A percentile compares a stretch with the other conserved stretches of the same genome.
Conservation (phyloP, 2,797 vertebrate genomes). For the Margarornis squamiger region DNA sequence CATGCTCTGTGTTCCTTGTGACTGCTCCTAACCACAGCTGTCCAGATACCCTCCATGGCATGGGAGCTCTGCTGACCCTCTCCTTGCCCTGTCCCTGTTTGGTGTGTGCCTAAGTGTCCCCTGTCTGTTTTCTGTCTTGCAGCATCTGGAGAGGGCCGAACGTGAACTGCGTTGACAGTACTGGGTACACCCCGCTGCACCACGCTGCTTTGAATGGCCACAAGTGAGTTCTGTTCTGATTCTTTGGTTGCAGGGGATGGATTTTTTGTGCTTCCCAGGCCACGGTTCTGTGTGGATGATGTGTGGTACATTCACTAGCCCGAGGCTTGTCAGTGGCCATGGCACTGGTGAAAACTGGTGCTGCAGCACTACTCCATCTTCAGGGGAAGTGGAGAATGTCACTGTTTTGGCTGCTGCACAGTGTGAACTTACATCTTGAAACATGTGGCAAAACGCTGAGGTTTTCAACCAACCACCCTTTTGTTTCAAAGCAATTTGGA, state of each 20-base stretch:
- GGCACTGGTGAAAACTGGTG: neutral
- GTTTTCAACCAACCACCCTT: neutral
- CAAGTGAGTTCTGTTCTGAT: conserved; percentile 78
- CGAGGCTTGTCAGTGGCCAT: neutral
- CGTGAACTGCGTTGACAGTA: conserved; percentile 97
- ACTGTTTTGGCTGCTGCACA: neutral
- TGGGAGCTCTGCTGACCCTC: neutral
- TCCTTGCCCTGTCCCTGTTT: neutral
- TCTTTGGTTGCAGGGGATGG: neutral
- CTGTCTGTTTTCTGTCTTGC: conserved; percentile 43
- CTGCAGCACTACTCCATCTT: conserved; percentile 41
- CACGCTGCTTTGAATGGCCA: conserved; percentile 96
- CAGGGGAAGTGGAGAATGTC: conserved; percentile 30
- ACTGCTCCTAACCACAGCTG: neutral
- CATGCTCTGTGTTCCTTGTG: neutral
- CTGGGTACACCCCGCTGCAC: conserved; percentile 96
- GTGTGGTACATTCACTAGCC: neutral
- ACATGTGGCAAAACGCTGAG: neutral
- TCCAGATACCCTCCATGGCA: neutral
- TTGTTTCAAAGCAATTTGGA: neutral
- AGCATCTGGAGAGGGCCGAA: conserved; percentile 99
- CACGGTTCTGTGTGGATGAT: neutral
- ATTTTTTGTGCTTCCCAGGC: neutral
- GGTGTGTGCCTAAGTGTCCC: neutral
- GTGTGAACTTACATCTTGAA: fast-evolving